Evolutionary conservation across 2,113 vertebrate genomes (phyloP).

Genomic region (Ondatra zibethicus): DNA sequence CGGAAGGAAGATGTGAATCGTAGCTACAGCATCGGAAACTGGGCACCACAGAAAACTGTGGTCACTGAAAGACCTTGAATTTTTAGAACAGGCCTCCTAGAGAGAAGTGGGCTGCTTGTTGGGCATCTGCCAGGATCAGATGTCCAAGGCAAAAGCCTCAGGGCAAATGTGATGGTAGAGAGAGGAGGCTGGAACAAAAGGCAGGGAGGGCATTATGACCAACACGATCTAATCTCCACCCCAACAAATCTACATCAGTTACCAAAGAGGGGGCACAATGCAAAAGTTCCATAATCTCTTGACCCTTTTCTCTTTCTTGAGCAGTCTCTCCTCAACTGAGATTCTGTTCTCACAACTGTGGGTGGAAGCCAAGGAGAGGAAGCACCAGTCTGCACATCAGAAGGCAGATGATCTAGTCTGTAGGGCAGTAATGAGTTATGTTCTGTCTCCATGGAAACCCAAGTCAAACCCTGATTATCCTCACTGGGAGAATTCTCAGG

Average conservation of each 20-base stretch:
- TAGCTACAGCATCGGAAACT: neutral
- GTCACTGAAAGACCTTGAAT: neutral
- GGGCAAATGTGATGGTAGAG: neutral
- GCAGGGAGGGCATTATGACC: neutral
- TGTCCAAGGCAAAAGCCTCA: neutral
- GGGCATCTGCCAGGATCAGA: neutral
- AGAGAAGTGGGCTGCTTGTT: neutral
- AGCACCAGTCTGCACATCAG: neutral
- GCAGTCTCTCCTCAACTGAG: neutral
- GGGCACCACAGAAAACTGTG: neutral
- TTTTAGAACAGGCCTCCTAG: neutral
- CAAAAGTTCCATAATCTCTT: neutral
- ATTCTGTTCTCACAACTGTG: neutral
- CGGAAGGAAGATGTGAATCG: neutral
- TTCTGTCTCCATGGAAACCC: slow-evolving; percentile 43
- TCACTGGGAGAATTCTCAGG: neutral
- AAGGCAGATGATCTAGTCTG: neutral
- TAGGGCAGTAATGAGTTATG: neutral
- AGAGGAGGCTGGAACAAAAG: neutral
- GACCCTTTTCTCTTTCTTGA: neutral
- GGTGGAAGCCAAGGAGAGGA: neutral
- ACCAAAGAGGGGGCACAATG: neutral
- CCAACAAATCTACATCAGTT: neutral
- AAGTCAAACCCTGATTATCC: neutral
- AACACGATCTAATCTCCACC: neutral